Conservation (phyloP, 2,797 vertebrate genomes). For the Arremon aurantiirostris region DNA sequence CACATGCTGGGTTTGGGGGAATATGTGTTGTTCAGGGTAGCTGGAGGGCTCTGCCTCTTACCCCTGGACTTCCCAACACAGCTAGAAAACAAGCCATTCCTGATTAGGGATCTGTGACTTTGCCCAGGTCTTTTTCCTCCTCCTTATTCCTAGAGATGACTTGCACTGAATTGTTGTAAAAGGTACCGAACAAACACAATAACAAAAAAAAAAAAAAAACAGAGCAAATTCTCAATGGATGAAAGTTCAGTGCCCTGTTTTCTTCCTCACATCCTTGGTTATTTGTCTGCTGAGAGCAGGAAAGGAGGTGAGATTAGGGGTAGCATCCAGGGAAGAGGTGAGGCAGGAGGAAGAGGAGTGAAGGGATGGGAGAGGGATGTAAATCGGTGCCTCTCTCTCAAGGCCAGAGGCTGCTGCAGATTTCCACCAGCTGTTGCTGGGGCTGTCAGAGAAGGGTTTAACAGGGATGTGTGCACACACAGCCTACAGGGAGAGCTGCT, state of each 20-base stretch:
- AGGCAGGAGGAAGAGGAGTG: not conserved
- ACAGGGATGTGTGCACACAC: not conserved
- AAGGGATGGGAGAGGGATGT: not conserved
- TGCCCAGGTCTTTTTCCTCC: not conserved
- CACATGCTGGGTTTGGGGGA: not conserved
- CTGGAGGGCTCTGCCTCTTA: not conserved
- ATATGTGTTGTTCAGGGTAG: not conserved
- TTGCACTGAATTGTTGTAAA: not conserved
- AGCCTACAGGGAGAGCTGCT: conserved; percentile 29
- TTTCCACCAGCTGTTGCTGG: conserved; percentile 16
- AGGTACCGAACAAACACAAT: not conserved
- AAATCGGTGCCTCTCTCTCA: not conserved
- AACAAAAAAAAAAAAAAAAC: not conserved
- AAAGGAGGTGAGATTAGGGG: not conserved
- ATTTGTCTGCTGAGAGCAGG: not conserved
- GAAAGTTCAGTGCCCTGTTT: not conserved
- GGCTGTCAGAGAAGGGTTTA: conserved; percentile 16
- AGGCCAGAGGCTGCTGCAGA: not conserved
- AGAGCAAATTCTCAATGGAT: not conserved
- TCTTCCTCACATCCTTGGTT: not conserved
- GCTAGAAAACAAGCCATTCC: not conserved
- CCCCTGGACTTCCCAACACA: not conserved
- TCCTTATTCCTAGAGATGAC: not conserved
- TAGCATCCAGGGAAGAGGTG: not conserved
- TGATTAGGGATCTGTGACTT: not conserved